Base-by-base conservation (phyloP, 2,113 vertebrate genomes). In the Hymenochirus boettgeri region DNA sequence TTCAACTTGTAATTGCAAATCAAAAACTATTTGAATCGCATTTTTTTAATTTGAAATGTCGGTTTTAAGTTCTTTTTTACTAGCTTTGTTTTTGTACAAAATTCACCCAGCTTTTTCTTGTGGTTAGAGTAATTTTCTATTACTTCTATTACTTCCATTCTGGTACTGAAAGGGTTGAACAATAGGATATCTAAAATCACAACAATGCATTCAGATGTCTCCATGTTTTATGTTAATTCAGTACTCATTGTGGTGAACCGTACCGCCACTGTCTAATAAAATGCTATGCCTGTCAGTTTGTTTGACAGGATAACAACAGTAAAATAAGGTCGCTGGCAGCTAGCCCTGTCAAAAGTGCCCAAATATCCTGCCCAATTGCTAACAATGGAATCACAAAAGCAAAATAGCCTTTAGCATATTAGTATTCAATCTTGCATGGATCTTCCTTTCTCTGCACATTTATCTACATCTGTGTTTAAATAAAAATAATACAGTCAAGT, bases 261-360 rank as follows among this genome's bases (percentile, higher is more conserved):
- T 55, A 76, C 54, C 80, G 13, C 73, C 66, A 55, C 71, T 70
- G 70, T 76, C 71, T 82, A 76, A 65, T 74, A 69, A 74, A 76
- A 74, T 57, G 73, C 75, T 73, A 71, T 5, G 73, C 73, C 69
- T 82, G 74, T 75, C 84, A 83, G 61, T 62, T 75, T 63, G 54
- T 29, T 70, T 79, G 76, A 83, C 74, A 75, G 71, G 71, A 62
- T 74, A 79, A 80, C 70, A 80, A 48, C 70, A 74, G 60, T 48
- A 59, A 71, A 83, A 74, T 54, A 71, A 76, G 64, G 81, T 79
- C 79, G 65, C 0, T 74, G 72, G 65, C 66, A 77, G 60, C n/a
- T n/a, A n/a, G n/a, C 22, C 56, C 76, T 74, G 70, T 70, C 74
- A 77, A 71, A 58, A 56, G 33, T 37, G 73, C 71, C 70, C 56